Evolutionary conservation across 1,140 invertebrate species (phyloP), one percentile per base, ranked within the genome.

Genomic region (Megathymus violae): DNA sequence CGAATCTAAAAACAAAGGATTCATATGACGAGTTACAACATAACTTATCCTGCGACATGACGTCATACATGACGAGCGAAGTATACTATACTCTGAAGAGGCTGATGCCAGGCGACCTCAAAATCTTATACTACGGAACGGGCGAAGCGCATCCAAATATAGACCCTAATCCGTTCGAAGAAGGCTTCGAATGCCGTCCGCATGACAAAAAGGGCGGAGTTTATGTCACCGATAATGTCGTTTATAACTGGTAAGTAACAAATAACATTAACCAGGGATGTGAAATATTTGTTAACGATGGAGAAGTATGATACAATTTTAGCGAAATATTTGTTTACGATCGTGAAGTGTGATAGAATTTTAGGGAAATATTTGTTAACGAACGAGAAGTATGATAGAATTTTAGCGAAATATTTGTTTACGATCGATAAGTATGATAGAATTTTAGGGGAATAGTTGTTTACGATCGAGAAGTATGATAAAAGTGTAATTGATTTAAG

Each of bases 31-130:
- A 92, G 34, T 70, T 93, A 4, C 94, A 94, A 76, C 79, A 92
- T 48, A 91, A 94, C 70, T 91, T 95, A 69, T 94, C 94, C 19
- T 89, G 93, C 13, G 95, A 95, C 66, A 91, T 98, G 17, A 93
- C 96, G 6, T 92, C 94, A 48, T 98, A 96, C 74, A 96, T 98
- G 91, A 93, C 94, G 25, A 93, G 93, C 15, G 94, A 95, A 78
- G 92, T 97, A 1, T 92, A 93, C n/a, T 98, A 98, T 81, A 95
- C 96, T 2, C 91, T 98, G 1, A 95, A 96, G 72, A 92, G 98
- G 40, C 88, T 99, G 10, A 82, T 99, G 56, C 93, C 96, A 0
- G 98, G 97, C 1, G 97, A 99, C 92, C 88, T 97, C 9, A 98
- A 98, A 50, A 91, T 92, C 7, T 79, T 97, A 2, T 97, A 97